Evolutionary conservation across 2,797 vertebrate genomes (phyloP).

Genomic region (Alcedo atthis): DNA sequence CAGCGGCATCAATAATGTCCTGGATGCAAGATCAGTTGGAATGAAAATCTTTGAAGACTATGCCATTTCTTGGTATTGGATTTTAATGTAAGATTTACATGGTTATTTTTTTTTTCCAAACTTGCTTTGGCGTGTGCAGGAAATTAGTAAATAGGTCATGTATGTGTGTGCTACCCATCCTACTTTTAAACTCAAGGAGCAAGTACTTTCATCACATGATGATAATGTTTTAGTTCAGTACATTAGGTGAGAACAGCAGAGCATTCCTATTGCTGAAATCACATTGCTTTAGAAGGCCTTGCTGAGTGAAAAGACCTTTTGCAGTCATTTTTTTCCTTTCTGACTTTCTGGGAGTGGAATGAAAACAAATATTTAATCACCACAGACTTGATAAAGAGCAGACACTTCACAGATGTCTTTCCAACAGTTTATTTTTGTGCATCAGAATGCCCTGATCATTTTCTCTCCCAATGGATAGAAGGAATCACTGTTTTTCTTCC

Average conservation of each 20-base stretch:
- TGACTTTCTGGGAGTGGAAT: not conserved
- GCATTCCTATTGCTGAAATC: not conserved
- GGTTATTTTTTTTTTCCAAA: not conserved
- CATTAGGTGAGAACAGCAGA: not conserved
- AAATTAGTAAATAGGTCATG: not conserved
- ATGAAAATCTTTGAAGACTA: constrained; percentile 96
- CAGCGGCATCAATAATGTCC: constrained; percentile 87
- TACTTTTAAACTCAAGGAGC: not conserved
- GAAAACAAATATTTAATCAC: not conserved
- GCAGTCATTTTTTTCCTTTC: not conserved
- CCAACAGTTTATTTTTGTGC: not conserved
- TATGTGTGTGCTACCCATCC: not conserved
- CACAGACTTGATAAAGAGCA: not conserved
- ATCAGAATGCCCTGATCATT: not conserved
- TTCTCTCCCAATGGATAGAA: not conserved
- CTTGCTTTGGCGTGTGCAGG: not conserved
- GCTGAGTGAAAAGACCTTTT: not conserved
- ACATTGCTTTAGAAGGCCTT: not conserved
- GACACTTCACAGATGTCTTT: not conserved
- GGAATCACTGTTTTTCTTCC: not conserved
- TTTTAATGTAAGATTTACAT: constrained; percentile 88
- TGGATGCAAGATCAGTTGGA: constrained; percentile 89
- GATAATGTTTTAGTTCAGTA: not conserved
- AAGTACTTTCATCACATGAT: not conserved
- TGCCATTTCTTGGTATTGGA: constrained; percentile 94